phyloP scores from a whole-genome alignment of 2,797 vertebrate species.

The Hyperoplus immaculatus region DNA sequence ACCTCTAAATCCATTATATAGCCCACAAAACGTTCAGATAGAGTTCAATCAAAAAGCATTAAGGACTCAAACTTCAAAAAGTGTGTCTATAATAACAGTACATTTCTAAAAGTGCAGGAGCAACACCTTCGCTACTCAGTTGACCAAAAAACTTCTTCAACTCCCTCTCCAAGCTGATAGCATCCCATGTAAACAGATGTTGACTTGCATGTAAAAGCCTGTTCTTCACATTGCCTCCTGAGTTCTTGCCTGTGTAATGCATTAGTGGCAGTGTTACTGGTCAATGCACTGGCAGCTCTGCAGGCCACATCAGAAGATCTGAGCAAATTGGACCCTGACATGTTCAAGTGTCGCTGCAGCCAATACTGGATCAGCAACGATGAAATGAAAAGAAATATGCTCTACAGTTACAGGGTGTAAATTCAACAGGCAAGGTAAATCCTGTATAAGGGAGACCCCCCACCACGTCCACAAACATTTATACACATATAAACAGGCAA shows the following conservation, averaged over 20 bases:
- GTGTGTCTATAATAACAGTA: background rate
- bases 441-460: slow-evolving; percentile 58
- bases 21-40: background rate
- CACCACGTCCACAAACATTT: slow-evolving; percentile 32
- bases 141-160: background rate
- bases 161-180: background rate
- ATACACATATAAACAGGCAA: slow-evolving; percentile 19
- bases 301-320: slow-evolving; percentile 14
- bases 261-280: slow-evolving; percentile 42
- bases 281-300: slow-evolving; percentile 12
- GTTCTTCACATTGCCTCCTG: slow-evolving; percentile 29
- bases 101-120: background rate
- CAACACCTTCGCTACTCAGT: background rate
- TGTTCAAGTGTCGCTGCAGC: background rate
- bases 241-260: slow-evolving; percentile 44
- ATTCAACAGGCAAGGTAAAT: slow-evolving; percentile 17
- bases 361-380: background rate
- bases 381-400: background rate
- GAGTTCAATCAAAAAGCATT: background rate
- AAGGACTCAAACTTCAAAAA: background rate
- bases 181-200: slow-evolving; percentile 34
- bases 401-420: slow-evolving; percentile 1
- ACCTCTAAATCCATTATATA: background rate
- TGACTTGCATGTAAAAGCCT: slow-evolving; percentile 17
- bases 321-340: background rate